phyloP scores from a whole-genome alignment of 2,113 vertebrate genomes.

The Dipodomys merriami region DNA sequence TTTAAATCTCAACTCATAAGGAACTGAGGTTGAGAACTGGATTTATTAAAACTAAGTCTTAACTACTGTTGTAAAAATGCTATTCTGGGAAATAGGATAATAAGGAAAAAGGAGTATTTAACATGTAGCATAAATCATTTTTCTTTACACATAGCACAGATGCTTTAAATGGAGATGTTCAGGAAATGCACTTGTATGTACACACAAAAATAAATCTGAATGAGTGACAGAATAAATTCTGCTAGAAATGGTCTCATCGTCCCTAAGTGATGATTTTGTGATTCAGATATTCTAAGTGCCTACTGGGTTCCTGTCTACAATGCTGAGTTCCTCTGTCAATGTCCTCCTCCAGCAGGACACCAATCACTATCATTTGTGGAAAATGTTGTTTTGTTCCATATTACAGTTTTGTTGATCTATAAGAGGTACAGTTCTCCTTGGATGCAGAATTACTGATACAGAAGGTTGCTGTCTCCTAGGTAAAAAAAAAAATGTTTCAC shows the following conservation, averaged over 20 bases:
- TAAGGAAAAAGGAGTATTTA: not conserved
- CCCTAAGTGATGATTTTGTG: not conserved
- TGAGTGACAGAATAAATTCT: not conserved
- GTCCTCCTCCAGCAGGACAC: not conserved
- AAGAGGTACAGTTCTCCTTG: not conserved
- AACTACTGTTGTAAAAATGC: not conserved
- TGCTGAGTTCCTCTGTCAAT: not conserved
- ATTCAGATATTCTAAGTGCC: not conserved
- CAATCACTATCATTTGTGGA: not conserved
- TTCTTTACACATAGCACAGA: not conserved
- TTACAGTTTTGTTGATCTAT: not conserved
- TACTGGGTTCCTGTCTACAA: not conserved
- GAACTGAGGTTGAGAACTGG: not conserved
- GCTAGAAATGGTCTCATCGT: not conserved
- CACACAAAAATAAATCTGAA: not conserved
- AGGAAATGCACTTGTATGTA: not conserved
- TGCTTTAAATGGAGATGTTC: not conserved
- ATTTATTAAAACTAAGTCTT: constrained; percentile 4
- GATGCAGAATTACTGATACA: not conserved
- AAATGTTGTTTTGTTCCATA: not conserved
- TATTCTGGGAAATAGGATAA: constrained; percentile 6
- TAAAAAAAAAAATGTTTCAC: not conserved
- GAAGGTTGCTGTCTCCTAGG: not conserved
- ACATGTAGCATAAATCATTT: not conserved
- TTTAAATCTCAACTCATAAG: not conserved